Evolutionary conservation across 2,888 invertebrate genomes (phyloP).

Genomic region (Xanthia icteritia): DNA sequence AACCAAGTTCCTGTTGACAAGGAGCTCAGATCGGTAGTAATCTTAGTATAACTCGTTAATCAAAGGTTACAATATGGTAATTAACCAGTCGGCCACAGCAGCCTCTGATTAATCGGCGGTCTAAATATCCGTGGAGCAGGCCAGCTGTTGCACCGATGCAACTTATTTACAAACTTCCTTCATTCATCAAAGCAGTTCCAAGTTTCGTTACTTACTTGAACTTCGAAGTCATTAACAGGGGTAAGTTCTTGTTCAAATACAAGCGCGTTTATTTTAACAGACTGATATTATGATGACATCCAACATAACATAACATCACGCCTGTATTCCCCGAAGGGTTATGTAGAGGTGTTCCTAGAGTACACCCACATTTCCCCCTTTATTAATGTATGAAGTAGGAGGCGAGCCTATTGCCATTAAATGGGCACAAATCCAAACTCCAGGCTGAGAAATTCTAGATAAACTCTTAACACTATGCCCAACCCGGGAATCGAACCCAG

Average conservation of each 20-base stretch:
- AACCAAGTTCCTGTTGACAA: not conserved
- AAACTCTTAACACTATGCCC: not conserved
- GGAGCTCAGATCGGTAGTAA: conserved; percentile 14
- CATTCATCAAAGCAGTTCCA: conserved; percentile 44
- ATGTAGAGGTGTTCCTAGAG: not conserved
- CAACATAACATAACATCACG: too few species aligned
- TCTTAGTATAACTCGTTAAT: conserved; percentile 29
- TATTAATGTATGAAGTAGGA: too few species aligned
- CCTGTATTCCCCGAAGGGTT: not conserved
- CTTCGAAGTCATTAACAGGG: conserved; percentile 26
- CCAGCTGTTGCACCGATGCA: conserved; percentile 53
- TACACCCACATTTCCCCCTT: not conserved
- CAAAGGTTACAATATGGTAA: conserved; percentile 35
- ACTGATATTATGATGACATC: not conserved
- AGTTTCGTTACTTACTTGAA: conserved; percentile 9
- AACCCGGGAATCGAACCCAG: not conserved
- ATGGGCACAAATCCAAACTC: not conserved
- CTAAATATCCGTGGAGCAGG: conserved; percentile 1
- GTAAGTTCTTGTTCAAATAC: not conserved
- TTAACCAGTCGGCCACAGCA: conserved; percentile 26
- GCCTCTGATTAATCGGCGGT: conserved; percentile 42
- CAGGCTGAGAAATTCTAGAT: not conserved
- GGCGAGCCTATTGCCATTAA: not conserved
- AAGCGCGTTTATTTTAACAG: not conserved
- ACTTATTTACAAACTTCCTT: conserved; percentile 50